phyloP scores from a whole-genome alignment of 2,113 vertebrate species.

The Anolis sagrei region DNA sequence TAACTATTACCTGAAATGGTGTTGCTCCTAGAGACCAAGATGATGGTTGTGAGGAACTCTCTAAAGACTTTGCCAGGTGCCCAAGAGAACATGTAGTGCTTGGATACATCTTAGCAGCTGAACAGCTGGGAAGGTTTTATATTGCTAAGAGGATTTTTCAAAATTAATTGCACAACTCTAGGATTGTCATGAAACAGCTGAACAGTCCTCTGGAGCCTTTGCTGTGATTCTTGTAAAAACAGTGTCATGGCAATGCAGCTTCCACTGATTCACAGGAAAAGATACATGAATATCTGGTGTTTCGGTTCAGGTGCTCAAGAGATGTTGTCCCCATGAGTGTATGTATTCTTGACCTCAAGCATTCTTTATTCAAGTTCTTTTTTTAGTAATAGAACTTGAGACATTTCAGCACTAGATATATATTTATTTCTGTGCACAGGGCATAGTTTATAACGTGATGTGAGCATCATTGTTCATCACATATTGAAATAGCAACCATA shows the following conservation, averaged over 20 bases:
- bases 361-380: slow-evolving; percentile 9
- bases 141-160: slow-evolving; percentile 59
- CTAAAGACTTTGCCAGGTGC: neutral
- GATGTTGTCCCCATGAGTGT: neutral
- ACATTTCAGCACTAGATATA: neutral
- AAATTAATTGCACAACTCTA: slow-evolving; percentile 62
- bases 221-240: slow-evolving; percentile 34
- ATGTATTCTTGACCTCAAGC: neutral
- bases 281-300: slow-evolving; percentile 14
- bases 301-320: slow-evolving; percentile 30
- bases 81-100: slow-evolving; percentile 19
- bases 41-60: slow-evolving; percentile 15
- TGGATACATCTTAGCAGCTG: slow-evolving; percentile 3
- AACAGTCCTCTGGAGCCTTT: slow-evolving; percentile 59
- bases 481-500: neutral
- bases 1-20: neutral
- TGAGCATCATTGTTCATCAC: slow-evolving; percentile 18
- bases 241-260: slow-evolving; percentile 43
- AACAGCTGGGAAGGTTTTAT: slow-evolving; percentile 56
- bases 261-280: slow-evolving; percentile 47
- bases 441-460: slow-evolving; percentile 22
- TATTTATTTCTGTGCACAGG: slow-evolving; percentile 15
- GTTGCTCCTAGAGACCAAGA: neutral
- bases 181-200: slow-evolving; percentile 57
- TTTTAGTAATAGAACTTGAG: neutral